Percentiles rank a stretch among this genome's conserved stretches.
Evolutionary conservation across 2,888 invertebrate species (phyloP).

Genomic region (Tetragonisca angustula): DNA sequence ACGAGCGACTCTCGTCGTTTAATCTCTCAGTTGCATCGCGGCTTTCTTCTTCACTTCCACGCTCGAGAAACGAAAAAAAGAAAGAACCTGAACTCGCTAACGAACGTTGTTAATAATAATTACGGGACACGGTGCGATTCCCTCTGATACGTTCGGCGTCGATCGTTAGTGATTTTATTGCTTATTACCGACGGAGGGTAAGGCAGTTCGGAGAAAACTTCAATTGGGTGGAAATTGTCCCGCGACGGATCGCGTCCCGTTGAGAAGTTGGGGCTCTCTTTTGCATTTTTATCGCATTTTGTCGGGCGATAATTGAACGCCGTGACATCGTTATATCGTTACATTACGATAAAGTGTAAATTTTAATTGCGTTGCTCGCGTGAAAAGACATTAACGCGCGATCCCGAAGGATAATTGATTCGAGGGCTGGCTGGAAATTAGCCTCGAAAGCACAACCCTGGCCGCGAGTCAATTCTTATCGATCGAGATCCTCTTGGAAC

Average conservation of each 20-base stretch:
- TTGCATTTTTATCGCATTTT: conserved; percentile 27
- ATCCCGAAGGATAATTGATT: conserved; percentile 45
- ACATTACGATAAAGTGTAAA: conserved; percentile 35
- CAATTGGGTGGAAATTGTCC: conserved; percentile 8
- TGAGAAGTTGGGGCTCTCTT: background rate
- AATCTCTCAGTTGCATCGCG: background rate
- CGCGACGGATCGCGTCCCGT: background rate
- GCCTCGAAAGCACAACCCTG: conserved; percentile 25
- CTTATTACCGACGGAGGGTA: background rate
- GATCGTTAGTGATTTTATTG: conserved; percentile 10
- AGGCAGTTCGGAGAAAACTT: background rate
- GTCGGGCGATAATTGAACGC: conserved; percentile 37
- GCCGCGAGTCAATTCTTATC: conserved; percentile 24
- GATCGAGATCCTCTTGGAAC: conserved; percentile 18
- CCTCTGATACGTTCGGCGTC: background rate
- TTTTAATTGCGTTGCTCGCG: conserved; percentile 39
- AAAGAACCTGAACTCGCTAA: background rate
- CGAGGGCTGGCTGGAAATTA: conserved; percentile 21
- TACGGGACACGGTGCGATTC: no score
- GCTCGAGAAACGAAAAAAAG: background rate
- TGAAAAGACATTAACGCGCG: conserved; percentile 38
- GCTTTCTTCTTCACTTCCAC: no score
- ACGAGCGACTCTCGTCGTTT: background rate
- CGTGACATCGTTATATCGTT: background rate
- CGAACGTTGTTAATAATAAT: conserved; percentile 21